phyloP scores from a whole-genome alignment of 2,888 invertebrate genomes.

The Ennomos fuscantarius region DNA sequence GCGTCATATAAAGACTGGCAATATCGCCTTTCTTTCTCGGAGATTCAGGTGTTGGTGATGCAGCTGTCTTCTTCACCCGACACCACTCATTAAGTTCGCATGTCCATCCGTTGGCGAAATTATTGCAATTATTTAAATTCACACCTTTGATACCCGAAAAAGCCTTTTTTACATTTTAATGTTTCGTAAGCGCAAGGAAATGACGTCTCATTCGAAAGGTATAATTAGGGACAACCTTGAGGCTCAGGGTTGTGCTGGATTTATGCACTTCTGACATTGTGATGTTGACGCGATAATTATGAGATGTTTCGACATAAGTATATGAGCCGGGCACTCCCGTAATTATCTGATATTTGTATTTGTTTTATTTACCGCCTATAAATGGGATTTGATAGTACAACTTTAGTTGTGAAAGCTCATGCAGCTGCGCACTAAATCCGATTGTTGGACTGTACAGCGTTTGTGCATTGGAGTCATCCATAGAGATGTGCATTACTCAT shows the following conservation, averaged over 20 bases:
- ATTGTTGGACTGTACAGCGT: constrained; percentile 8
- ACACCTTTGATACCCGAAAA: constrained; percentile 82
- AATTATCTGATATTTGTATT: constrained; percentile 38
- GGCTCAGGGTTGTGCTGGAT: constrained; percentile 68
- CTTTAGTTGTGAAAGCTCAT: constrained; percentile 45
- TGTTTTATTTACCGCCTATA: constrained; percentile 35
- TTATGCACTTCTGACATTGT: constrained; percentile 69
- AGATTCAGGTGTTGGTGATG: constrained; percentile 44
- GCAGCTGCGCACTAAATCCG: constrained; percentile 44
- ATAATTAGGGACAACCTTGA: constrained; percentile 82
- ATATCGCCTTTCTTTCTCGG: constrained; percentile 55
- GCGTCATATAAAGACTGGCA: constrained; percentile 40
- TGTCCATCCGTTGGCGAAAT: constrained; percentile 73
- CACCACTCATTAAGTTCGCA: constrained; percentile 79
- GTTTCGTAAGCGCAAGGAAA: constrained; percentile 82
- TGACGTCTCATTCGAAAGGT: constrained; percentile 84
- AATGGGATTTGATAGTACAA: constrained; percentile 38
- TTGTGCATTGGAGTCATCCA: constrained; percentile 33
- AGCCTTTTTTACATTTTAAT: constrained; percentile 80
- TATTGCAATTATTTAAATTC: constrained; percentile 86
- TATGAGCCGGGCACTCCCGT: constrained; percentile 28
- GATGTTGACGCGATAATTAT: constrained; percentile 70
- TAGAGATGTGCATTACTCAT: constrained; percentile 41
- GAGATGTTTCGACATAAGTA: constrained; percentile 69
- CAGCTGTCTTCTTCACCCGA: constrained; percentile 68